Evolutionary conservation across 2,888 invertebrate genomes (phyloP), one percentile per base, ranked within the genome.

Genomic region (Tridacna gigas): DNA sequence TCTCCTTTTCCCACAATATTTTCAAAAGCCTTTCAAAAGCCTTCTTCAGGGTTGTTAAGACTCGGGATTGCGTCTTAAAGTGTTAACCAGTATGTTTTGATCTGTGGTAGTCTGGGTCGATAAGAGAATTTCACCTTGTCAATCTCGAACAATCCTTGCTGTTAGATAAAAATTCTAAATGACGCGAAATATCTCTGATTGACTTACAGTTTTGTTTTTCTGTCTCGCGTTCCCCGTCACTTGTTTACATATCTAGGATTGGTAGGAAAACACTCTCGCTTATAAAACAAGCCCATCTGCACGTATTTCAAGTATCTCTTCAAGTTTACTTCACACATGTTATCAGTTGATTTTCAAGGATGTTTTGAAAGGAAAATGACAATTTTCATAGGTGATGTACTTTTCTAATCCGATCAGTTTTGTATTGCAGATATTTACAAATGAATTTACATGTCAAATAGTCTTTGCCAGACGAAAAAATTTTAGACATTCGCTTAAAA

Each of bases 181-280:
- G 71, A 51, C 51, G n/a, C 26, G 12, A 20, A n/a, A 47, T 71
- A 71, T 71, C 51, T 47, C 37, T 76, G 79, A 82, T 65, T 82
- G 76, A 79, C 20, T 51, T 76, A 67, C 73, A 65, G 79, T 65
- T 75, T 82, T 79, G 78, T 78, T 82, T 82, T 82, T 45, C 15
- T 37, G 37, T 65, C 13, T 56, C 1, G n/a, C 25, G 9, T 71
- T 45, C 15, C 47, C 0, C 71, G 48, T 22, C 71, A 28, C 61
- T 74, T 48, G 48, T 73, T 63, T 74, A 63, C 60, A 37, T 47
- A n/a, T 56, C 22, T 26, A 45, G 82, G 75, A 79, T 79, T 79
- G 75, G 63, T 56, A 56, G 56, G 22, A 37, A 73, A 37, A 63
- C 25, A 61, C n/a, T 15, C 18, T 60, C 48, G 51, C 48, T 51